Evolutionary conservation across 2,888 invertebrate genomes (phyloP), one percentile per base, ranked within the genome.

Genomic region (Fragum whitleyi): DNA sequence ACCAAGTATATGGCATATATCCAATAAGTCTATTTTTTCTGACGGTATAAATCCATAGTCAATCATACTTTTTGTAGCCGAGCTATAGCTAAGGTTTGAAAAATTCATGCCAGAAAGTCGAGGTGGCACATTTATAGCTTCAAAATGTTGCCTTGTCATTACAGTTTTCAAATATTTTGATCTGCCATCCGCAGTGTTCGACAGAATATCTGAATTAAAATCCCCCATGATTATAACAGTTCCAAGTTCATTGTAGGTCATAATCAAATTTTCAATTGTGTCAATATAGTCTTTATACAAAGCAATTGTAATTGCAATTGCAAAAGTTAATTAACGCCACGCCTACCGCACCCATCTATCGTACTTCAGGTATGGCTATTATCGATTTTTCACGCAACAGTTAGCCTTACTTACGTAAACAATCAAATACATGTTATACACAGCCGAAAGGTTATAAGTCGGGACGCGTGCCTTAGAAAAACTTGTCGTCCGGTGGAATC

Each of bases 241-340:
- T 7, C 71, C 71, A 26, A 36, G 57, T n/a, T 71, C 57, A 39
- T 14, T 36, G 32, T 39, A 71, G 21, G 23, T 57, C 11, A 28
- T 55, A 9, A 71, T 59, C 21, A 71, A 16, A 39, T 36, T 71
- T 71, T 71, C 71, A n/a, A 71, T 23, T 26, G 53, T 32, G n/a
- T 71, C 71, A 21, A 71, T 11, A 59, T 29, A 71, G 9, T 21
- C 32, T 36, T 28, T 71, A 39, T 36, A 71, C 6, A n/a, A 14
- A 16, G 21, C 1, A 7, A 61, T 19, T 2, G 26, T n/a, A n/a
- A n/a, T n/a, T n/a, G n/a, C n/a, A n/a, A n/a, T n/a, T n/a, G n/a
- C n/a, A n/a, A n/a, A n/a, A n/a, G n/a, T n/a, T n/a, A n/a, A n/a
- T n/a, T n/a, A n/a, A n/a, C n/a, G n/a, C n/a, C n/a, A n/a, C n/a